A percentile compares a stretch with the other conserved stretches of the same genome.
Evolutionary conservation across 2,113 vertebrate genomes (phyloP).

Genomic region (Heliornis fulica): DNA sequence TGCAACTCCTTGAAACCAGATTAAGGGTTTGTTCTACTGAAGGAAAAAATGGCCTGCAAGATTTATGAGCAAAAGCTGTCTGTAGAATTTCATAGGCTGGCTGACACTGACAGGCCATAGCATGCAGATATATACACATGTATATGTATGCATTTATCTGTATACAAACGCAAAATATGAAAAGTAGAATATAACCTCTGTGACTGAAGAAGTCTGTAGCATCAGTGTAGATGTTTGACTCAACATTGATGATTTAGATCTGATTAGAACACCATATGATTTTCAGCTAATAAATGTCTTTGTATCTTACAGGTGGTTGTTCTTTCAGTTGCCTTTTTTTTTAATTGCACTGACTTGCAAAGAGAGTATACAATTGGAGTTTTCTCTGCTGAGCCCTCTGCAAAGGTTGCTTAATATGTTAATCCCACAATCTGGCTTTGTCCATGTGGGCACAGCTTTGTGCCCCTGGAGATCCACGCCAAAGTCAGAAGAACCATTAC

Average conservation of each 20-base stretch:
- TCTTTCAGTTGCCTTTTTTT: neutral
- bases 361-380: neutral
- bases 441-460: neutral
- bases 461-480: neutral
- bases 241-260: neutral
- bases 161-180: neutral
- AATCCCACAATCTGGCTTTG: neutral
- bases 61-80: slow-evolving; percentile 13
- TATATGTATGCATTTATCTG: fast-evolving
- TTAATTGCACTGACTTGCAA: neutral
- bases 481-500: neutral
- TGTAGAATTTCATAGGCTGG: neutral
- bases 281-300: neutral
- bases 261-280: neutral
- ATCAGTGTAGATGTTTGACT: neutral
- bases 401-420: neutral
- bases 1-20: slow-evolving; percentile 48
- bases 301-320: neutral
- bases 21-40: slow-evolving; percentile 28
- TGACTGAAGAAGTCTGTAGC: neutral
- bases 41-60: slow-evolving; percentile 43
- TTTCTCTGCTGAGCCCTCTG: neutral
- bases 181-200: neutral
- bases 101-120: neutral
- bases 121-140: neutral